Evolutionary conservation across 2,797 vertebrate genomes (phyloP), one percentile per base, ranked within the genome.

Genomic region (Melanotaenia pygmaea): DNA sequence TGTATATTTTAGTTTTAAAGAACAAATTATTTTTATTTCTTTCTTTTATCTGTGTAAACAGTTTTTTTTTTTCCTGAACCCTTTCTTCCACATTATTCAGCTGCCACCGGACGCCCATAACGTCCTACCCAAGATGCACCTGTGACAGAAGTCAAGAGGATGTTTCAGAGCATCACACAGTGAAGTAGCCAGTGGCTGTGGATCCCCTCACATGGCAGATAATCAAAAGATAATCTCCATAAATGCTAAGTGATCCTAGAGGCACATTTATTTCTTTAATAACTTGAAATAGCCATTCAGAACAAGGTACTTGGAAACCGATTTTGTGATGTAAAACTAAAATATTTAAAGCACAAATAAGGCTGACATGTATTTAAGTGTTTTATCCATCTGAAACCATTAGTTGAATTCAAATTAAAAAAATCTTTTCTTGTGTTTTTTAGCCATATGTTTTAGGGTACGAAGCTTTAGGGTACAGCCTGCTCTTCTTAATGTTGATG

Each of bases 71-170:
- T 81, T 91, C 91, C 93, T 95, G 79, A 94, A 93, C 86, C 12
- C 1, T 81, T 45, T 18, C 54, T 61, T 84, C 45, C 71, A 96
- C 95, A 87, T 95, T 43, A 86, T 93, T 66, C 92, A 93, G 76
- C 95, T 95, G 30, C 95, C 94, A 1, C 79, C 91, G 62, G 92
- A 85, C 59, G 94, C 94, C 26, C 93, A 95, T 79, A 89, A 88
- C 38, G 85, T 77, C 28, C 74, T 94, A 67, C 81, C 88, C 66
- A 73, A 11, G 78, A 77, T 91, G 71, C 56, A 69, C 50, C 82
- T 94, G 61, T 92, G 81, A 93, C 4, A 7, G 45, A 37, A 32
- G 43, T 35, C 37, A 30, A 37, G 40, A 22, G 2, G 57, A 37
- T 24, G 67, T 72, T 54, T 54, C 38, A 34, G 37, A 16, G 2